Percentiles rank a stretch among this genome's conserved stretches.
Conservation (phyloP, 2,888 invertebrate genomes). For the Leptinotarsa haldemani region DNA sequence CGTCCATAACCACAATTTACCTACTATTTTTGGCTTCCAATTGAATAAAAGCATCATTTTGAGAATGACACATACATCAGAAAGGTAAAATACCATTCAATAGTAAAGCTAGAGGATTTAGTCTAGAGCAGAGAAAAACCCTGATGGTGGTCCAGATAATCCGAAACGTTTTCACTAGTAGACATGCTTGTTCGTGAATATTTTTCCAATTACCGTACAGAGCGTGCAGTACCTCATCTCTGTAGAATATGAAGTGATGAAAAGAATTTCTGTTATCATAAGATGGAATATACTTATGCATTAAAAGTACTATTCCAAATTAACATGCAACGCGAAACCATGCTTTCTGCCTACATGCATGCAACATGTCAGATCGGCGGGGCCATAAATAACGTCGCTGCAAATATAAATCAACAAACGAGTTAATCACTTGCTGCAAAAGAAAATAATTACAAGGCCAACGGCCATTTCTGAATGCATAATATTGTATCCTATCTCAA, state of each 20-base stretch:
- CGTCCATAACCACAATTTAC: too few species aligned
- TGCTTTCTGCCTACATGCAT: constrained; percentile 66
- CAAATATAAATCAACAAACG: constrained; percentile 67
- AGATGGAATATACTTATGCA: constrained; percentile 45
- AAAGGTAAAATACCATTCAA: too few species aligned
- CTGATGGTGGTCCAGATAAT: too few species aligned
- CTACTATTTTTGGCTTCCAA: too few species aligned
- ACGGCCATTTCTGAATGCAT: constrained; percentile 57
- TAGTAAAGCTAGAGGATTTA: too few species aligned
- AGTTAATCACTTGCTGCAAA: constrained; percentile 67
- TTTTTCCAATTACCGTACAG: too few species aligned
- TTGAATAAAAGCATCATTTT: too few species aligned
- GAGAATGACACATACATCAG: too few species aligned
- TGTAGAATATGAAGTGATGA: constrained; percentile 24
- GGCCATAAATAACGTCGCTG: constrained; percentile 63
- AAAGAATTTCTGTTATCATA: constrained; percentile 39
- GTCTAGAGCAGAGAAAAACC: too few species aligned
- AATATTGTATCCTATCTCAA: constrained; percentile 44
- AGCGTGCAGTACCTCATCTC: not conserved
- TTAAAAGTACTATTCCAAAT: constrained; percentile 60
- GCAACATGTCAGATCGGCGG: constrained; percentile 64
- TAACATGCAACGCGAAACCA: constrained; percentile 65
- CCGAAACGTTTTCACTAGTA: too few species aligned
- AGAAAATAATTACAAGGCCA: constrained; percentile 67
- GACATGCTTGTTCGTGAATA: too few species aligned